Conservation (phyloP, 64 coral and sea anemone genomes). For the Actinia tenebrosa region DNA sequence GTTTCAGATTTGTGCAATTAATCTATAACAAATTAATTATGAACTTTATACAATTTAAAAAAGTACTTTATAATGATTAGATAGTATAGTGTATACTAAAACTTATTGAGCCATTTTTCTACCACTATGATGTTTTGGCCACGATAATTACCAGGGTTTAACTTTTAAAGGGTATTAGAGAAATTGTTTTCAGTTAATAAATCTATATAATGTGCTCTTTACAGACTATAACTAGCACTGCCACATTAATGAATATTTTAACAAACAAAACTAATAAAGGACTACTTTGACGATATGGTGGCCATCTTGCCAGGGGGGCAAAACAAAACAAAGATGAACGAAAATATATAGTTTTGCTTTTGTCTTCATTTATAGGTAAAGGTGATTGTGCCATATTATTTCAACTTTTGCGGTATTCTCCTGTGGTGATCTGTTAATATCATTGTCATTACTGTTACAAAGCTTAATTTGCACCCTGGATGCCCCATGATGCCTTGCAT, state of each 20-base stretch:
- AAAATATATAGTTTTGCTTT: no score
- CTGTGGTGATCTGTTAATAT: no score
- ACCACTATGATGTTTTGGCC: not conserved
- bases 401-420: no score
- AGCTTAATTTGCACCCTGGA: no score
- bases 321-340: no score
- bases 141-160: not conserved
- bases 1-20: slow-evolving; percentile 6
- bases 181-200: not conserved
- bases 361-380: no score
- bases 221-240: not conserved
- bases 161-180: not conserved
- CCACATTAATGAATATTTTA: not conserved
- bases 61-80: slow-evolving; percentile 13
- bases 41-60: slow-evolving; percentile 24
- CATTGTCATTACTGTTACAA: no score
- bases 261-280: no score
- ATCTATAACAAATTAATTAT: slow-evolving; percentile 8
- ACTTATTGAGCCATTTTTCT: not conserved
- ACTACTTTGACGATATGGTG: no score
- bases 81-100: not conserved
- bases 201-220: not conserved
- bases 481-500: no score
- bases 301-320: no score
- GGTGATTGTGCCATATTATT: no score